Conservation (phyloP, 2,888 invertebrate species). For the Taphrorychus bicolor region DNA sequence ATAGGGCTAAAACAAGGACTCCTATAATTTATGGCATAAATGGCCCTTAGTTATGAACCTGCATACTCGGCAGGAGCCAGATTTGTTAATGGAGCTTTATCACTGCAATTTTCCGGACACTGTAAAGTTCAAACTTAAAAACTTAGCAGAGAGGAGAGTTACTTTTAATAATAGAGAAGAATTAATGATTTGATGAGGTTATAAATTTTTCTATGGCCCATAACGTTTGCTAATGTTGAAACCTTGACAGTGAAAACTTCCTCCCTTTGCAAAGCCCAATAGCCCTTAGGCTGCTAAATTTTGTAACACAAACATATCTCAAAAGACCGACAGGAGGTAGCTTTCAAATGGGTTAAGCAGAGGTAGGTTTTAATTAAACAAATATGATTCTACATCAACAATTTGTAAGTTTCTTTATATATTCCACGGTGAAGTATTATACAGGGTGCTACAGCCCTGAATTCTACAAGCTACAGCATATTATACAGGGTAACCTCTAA, state of each 20-base stretch:
- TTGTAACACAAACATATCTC: no score
- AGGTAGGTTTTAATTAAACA: no score
- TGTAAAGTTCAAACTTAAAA: no score
- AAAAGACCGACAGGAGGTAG: no score
- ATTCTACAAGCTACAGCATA: neutral
- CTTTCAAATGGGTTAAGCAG: no score
- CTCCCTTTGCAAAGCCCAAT: neutral
- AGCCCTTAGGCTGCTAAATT: no score
- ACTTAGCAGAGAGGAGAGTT: no score
- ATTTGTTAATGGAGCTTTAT: slow-evolving; percentile 6
- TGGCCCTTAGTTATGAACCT: slow-evolving; percentile 12
- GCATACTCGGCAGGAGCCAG: neutral
- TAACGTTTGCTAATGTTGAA: neutral
- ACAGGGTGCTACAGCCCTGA: no score
- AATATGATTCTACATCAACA: no score
- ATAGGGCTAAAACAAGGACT: slow-evolving; percentile 11
- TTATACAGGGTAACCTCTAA: neutral
- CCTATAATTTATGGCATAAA: slow-evolving; percentile 9
- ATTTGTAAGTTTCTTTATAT: neutral
- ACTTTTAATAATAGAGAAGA: no score
- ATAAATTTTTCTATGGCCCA: no score
- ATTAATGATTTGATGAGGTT: neutral
- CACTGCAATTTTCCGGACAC: neutral
- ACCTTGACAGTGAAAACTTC: neutral
- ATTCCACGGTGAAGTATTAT: no score